A percentile compares a stretch with the other conserved stretches of the same genome.
Evolutionary conservation across 2,113 vertebrate genomes (phyloP).

Genomic region (Ascaphus truei): DNA sequence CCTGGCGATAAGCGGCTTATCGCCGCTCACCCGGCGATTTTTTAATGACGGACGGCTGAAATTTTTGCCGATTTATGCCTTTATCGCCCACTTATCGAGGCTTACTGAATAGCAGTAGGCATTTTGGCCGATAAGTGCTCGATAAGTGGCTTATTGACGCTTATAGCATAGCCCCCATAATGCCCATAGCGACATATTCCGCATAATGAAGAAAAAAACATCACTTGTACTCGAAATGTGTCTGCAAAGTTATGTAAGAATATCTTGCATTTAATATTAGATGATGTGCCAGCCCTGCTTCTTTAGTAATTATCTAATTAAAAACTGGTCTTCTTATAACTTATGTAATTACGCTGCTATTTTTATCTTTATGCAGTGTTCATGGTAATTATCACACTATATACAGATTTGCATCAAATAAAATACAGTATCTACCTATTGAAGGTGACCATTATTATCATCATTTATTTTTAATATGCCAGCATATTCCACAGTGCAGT

Average conservation of each 20-base stretch:
- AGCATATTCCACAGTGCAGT: no score
- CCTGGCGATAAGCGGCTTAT: no score
- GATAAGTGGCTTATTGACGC: no score
- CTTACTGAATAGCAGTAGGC: no score
- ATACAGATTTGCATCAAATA: background rate
- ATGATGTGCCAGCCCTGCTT: background rate
- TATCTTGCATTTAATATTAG: background rate
- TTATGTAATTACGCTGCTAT: background rate
- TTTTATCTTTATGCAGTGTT: background rate
- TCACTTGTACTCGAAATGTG: background rate
- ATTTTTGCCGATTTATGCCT: no score
- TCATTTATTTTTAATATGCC: no score
- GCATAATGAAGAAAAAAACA: constrained; percentile 6
- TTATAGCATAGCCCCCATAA: no score
- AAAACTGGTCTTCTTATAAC: background rate
- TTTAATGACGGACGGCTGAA: no score
- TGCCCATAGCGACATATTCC: background rate
- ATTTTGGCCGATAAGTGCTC: no score
- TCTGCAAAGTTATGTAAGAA: background rate
- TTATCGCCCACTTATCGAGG: no score
- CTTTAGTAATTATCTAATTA: background rate
- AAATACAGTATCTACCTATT: background rate
- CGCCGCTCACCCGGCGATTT: no score
- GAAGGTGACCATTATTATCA: no score
- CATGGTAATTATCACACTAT: background rate